Evolutionary conservation across 2,888 invertebrate species (phyloP), one percentile per base, ranked within the genome.

Genomic region (Lamellibrachia columna): DNA sequence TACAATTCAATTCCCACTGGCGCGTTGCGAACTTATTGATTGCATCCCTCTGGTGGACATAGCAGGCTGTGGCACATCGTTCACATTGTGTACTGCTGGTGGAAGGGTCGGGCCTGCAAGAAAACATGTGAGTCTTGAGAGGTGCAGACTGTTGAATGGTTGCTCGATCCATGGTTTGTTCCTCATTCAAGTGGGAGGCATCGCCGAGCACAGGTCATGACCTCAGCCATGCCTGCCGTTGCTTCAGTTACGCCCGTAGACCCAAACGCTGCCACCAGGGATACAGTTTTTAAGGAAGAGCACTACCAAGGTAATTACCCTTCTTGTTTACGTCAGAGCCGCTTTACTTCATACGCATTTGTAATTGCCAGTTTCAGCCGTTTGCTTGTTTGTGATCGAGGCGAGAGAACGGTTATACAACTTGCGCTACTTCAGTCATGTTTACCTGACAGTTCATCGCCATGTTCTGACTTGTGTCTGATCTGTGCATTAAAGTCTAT

Each of bases 1-100:
- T 75, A 75, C 75, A 75, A 75, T 75, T 75, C 75, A 75, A 75
- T 75, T 75, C 75, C 75, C 75, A 75, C 75, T 75, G 75, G 75
- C 22, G 22, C 75, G 22, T 75, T 75, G n/a, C 75, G 22, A 75
- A 3, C 75, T 4, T 75, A 75, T 75, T 75, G 75, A 75, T 75
- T 75, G 22, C 22, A 15, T 15, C 75, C 22, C 75, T 75, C 75
- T 75, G 75, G 75, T 75, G 75, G 75, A 4, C 75, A 22, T 75
- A 75, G 75, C 22, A 6, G 75, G 75, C 75, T 4, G 75, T 75
- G 11, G 75, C 22, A n/a, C 22, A 22, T 15, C 75, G 15, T 75
- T 15, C 75, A 75, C 75, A 75, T 22, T 75, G 22, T 75, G 22
- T 75, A 22, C 22, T 6, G 75, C 75, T 15, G 22, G 75, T 22